Evolutionary conservation across 2,113 vertebrate species (phyloP).

Genomic region (Neodon shergylaensis): DNA sequence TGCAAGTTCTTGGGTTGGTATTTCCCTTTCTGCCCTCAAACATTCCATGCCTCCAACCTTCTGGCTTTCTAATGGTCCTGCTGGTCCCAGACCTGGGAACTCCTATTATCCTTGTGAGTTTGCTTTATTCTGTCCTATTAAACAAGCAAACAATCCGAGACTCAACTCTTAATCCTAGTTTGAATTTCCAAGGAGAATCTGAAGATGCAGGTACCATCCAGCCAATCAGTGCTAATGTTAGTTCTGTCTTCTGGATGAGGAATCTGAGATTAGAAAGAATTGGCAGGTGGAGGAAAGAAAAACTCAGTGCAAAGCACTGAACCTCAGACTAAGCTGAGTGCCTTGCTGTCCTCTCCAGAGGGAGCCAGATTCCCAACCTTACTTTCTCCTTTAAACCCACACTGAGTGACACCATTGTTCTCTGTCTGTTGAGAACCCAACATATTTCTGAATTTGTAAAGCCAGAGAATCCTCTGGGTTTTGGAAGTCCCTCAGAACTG

Average conservation of each 20-base stretch:
- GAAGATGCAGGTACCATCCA: neutral
- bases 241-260: neutral
- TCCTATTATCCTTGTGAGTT: neutral
- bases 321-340: neutral
- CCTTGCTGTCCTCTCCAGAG: neutral
- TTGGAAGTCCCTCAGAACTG: neutral
- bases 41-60: neutral
- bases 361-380: neutral
- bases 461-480: neutral
- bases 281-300: neutral
- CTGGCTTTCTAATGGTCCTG: neutral
- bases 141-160: neutral
- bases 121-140: neutral
- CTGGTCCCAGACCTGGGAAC: neutral
- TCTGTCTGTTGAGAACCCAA: neutral
- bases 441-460: neutral
- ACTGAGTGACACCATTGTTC: neutral
- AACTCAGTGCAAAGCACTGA: neutral
- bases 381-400: neutral
- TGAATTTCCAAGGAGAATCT: neutral
- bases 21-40: neutral
- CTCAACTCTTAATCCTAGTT: neutral
- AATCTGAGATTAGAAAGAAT: neutral
- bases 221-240: neutral
- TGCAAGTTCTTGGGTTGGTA: neutral